Evolutionary conservation across 2,113 vertebrate genomes (phyloP), one percentile per base, ranked within the genome.

Genomic region (Spermophilus dauricus): DNA sequence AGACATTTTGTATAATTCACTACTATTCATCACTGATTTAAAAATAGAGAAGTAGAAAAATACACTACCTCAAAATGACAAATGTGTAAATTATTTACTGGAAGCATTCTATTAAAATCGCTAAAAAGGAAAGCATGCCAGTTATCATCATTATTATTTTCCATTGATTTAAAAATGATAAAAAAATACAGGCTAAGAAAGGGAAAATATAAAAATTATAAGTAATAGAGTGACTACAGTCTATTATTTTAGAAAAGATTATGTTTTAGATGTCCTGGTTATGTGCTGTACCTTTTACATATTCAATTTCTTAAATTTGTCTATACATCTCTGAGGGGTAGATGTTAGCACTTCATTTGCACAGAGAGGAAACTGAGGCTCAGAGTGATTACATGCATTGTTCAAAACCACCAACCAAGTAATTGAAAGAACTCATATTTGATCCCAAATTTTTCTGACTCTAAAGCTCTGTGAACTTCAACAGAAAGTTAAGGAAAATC

Each of bases 61-160:
- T 12, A 82, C 2, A 87, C 16, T 37, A 39, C 39, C 32, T 91
- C 69, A 73, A 90, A 72, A 51, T 70, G 22, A 76, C 51, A 88
- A 56, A 70, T 69, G 85, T 56, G 42, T 89, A 76, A 95, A 80
- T 30, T 86, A 24, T 22, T 73, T 88, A 78, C 72, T 81, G 34
- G 58, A 97, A 95, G 17, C 1, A 84, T 88, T 83, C 81, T 81
- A 34, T 81, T 93, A 95, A 96, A 87, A 84, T 87, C 81, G 61
- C n/a, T 88, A 56, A 91, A 72, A 89, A 76, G 13, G 65, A 94
- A 61, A 87, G 0, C 8, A 73, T 37, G 5, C 45, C 39, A 42
- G 2, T 45, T 53, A 82, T 56, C 56, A 67, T 20, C 17, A 58
- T 67, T 70, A 34, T 45, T 70, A 76, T 85, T 80, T 70, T 65